Evolutionary conservation across 2,113 vertebrate species (phyloP), one percentile per base, ranked within the genome.

Genomic region (Plecturocebus donacophilus): DNA sequence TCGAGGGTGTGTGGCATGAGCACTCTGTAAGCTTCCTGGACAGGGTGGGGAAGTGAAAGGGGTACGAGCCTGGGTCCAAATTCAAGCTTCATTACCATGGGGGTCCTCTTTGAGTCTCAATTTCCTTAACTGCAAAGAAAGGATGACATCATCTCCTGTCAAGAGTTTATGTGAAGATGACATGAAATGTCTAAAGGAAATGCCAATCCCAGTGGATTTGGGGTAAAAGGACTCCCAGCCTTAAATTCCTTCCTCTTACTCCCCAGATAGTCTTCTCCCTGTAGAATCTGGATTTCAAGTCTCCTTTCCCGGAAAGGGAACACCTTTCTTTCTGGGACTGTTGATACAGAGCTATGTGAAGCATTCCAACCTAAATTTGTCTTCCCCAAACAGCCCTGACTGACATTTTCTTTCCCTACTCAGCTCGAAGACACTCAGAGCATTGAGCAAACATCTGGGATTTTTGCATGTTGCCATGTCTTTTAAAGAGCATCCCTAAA

Each of bases 401-500:
- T 98, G 97, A 97, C 90, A 93, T 97, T 98, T 97, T 97, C 96
- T 98, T 97, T 96, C 92, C 88, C 92, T 80, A 93, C 94, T 98
- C 98, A 84, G 96, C 93, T 98, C 97, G 94, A 97, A 98, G 98
- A 97, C 90, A 94, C 96, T 97, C 96, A 98, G 93, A 97, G 93
- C 98, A 98, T 98, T 98, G 98, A 98, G 97, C 98, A 98, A 98
- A 98, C 98, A 98, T 97, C 98, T 98, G 98, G 97, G 97, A 97
- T 98, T 98, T 98, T 98, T 97, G 97, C 98, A 98, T 88, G 96
- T 97, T 98, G 98, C 98, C 82, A 13, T 98, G 93, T 98, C 98
- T 99, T 98, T 98, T 96, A 98, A 98, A 98, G 96, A 98, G 97
- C 32, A 85, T 96, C 96, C 97, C 97, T 97, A 95, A 98, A 98